Conservation (phyloP, 1,140 invertebrate genomes). For the Potamilus streckersoni region DNA sequence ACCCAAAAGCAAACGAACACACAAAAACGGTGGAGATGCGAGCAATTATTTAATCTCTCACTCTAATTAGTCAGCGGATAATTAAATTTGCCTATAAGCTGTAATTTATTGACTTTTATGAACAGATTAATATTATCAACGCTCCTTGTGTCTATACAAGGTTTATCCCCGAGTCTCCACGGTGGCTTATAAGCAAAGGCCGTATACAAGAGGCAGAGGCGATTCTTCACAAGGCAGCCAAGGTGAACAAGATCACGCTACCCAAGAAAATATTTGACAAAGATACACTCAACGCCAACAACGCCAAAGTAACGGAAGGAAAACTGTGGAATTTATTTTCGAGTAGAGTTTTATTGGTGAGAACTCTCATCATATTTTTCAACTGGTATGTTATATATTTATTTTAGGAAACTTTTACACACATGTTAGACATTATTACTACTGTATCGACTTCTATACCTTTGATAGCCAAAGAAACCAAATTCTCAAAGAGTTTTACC, state of each 20-base stretch:
- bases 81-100: not conserved
- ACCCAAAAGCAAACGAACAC: too few relatives aligned
- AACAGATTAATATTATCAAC: not conserved
- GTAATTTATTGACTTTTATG: not conserved
- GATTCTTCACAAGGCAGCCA: constrained; percentile 46
- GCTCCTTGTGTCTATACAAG: constrained; percentile 24
- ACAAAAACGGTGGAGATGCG: not conserved
- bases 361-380: constrained; percentile 39
- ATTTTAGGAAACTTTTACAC: too few relatives aligned
- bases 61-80: not conserved
- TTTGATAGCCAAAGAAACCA: too few relatives aligned
- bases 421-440: too few relatives aligned
- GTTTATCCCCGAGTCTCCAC: constrained; percentile 56
- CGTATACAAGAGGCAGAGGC: constrained; percentile 48
- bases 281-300: constrained; percentile 12
- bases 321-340: constrained; percentile 30
- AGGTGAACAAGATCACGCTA: constrained; percentile 43
- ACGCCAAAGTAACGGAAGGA: constrained; percentile 21
- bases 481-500: too few relatives aligned
- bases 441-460: too few relatives aligned
- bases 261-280: constrained; percentile 33
- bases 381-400: constrained; percentile 33
- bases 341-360: constrained; percentile 18
- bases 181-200: constrained; percentile 53
- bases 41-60: too few relatives aligned